Evolutionary conservation across 2,113 vertebrate species (phyloP).

Genomic region (Lepisosteus osseus): DNA sequence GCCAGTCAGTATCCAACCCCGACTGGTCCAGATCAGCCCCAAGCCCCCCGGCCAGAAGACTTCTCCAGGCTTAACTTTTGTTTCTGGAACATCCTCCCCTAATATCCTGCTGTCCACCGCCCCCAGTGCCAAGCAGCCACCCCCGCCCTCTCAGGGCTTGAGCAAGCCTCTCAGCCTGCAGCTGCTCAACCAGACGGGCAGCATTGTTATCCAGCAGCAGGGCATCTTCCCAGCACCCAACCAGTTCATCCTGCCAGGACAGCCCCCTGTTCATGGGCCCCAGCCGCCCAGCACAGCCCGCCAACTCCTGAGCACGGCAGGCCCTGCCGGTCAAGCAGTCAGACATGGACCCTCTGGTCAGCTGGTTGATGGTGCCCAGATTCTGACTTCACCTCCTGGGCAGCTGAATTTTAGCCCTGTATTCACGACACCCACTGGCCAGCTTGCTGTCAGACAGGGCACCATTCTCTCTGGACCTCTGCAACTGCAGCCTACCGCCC

Average conservation of each 20-base stretch:
- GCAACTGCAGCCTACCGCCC: slow-evolving; percentile 62
- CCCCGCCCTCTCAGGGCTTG: slow-evolving; percentile 38
- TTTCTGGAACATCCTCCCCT: slow-evolving; percentile 54
- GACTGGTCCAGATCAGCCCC: slow-evolving; percentile 70
- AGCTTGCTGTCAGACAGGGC: slow-evolving; percentile 65
- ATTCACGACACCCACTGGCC: slow-evolving; percentile 62
- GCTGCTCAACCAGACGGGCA: slow-evolving; percentile 67
- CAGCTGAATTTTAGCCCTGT: slow-evolving; percentile 72
- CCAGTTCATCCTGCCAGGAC: slow-evolving; percentile 69
- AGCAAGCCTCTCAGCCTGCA: slow-evolving; percentile 66
- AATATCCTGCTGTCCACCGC: slow-evolving; percentile 63
- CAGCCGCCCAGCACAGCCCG: slow-evolving; percentile 46
- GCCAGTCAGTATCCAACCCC: slow-evolving; percentile 70
- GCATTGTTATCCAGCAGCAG: slow-evolving; percentile 72
- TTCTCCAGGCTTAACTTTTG: slow-evolving; percentile 55
- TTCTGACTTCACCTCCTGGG: slow-evolving; percentile 61
- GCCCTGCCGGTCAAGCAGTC: slow-evolving; percentile 39
- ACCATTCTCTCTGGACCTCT: slow-evolving; percentile 63
- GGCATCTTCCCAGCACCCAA: slow-evolving; percentile 67
- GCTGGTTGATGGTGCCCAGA: slow-evolving; percentile 62
- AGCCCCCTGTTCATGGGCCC: slow-evolving; percentile 54
- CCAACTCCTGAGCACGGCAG: slow-evolving; percentile 46
- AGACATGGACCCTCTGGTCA: slow-evolving; percentile 51
- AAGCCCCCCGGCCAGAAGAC: slow-evolving; percentile 63
- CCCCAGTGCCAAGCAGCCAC: slow-evolving; percentile 47